phyloP scores from a whole-genome alignment of 35 echinoderm and acorn worm species.

The Heliocidaris erythrogramma region DNA sequence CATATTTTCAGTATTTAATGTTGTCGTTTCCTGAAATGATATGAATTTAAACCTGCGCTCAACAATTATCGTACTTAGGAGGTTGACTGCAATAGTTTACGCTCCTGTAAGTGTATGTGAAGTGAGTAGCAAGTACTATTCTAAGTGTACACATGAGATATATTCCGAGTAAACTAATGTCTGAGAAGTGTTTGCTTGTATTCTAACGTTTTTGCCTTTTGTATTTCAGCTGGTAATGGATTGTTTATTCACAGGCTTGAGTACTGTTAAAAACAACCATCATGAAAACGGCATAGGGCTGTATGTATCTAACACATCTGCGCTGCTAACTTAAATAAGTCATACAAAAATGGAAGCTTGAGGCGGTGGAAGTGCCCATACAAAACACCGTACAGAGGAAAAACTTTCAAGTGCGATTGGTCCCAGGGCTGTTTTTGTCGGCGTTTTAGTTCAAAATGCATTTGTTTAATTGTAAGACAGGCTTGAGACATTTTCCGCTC shows the following conservation, averaged over 20 bases:
- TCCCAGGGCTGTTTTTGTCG: slow-evolving; percentile 47
- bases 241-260: slow-evolving; percentile 48
- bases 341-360: background rate
- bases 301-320: slow-evolving; percentile 44
- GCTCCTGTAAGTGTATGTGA: background rate
- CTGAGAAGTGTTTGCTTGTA: slow-evolving; percentile 23
- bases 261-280: slow-evolving; percentile 2
- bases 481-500: slow-evolving; percentile 38
- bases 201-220: slow-evolving; percentile 29
- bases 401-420: slow-evolving; percentile 37
- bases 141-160: background rate
- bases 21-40: no score
- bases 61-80: no score
- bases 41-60: no score
- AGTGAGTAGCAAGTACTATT: background rate
- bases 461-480: slow-evolving; percentile 48
- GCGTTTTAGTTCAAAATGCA: slow-evolving; percentile 51
- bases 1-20: no score
- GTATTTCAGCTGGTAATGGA: slow-evolving; percentile 31
- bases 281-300: background rate
- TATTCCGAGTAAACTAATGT: background rate
- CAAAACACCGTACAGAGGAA: slow-evolving; percentile 23
- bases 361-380: slow-evolving; percentile 34
- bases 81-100: no score
- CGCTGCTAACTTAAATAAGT: slow-evolving; percentile 48